Base-by-base conservation (phyloP, 1,140 invertebrate genomes). In the Cyrtorhinus lividipennis region DNA sequence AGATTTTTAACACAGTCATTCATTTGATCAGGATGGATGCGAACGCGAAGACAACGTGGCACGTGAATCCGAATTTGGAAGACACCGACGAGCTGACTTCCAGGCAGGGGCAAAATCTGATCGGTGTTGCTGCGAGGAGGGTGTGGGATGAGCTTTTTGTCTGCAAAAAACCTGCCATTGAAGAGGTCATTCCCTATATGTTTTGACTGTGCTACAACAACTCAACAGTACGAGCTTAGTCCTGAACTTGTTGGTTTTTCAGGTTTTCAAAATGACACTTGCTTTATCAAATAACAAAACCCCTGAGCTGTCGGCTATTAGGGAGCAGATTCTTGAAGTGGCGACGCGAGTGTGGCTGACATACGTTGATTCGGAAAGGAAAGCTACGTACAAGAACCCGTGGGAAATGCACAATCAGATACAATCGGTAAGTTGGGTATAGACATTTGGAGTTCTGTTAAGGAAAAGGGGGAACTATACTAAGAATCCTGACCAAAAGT, bases 91-190 rank as follows among this genome's bases (percentile, higher is more conserved):
- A 88, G 62, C 77, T 92, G 26, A 88, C 83, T 48, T 82, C 87
- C 63, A 79, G 89, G 68, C 87, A 90, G 76, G 81, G 82, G 60
- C 84, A 89, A 61, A 90, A 92, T 74, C 76, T 95, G 30, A 90
- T 97, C 76, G 84, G 87, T 1, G 85, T 86, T 13, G 93, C 93
- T 15, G 93, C 95, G 0, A 85, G 84, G 38, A 81, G 92, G 66
- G 92, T 99, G 0, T 99, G 95, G 95, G 92, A 96, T 69, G 94
- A 98, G 74, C 74, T 99, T 5, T 98, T 96, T 71, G 85, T 92
- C 1, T 92, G 86, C 69, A 98, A 98, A 72, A 97, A 98, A 75
- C 91, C 92, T 0, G 90, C 95, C 1, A 90, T 92, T 61, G 88
- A 93, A 71, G 89, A 93, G 71, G 73, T 74, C 15, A 38, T n/a